phyloP scores from a whole-genome alignment of 2,113 vertebrate species.

The Gobio gobio region DNA sequence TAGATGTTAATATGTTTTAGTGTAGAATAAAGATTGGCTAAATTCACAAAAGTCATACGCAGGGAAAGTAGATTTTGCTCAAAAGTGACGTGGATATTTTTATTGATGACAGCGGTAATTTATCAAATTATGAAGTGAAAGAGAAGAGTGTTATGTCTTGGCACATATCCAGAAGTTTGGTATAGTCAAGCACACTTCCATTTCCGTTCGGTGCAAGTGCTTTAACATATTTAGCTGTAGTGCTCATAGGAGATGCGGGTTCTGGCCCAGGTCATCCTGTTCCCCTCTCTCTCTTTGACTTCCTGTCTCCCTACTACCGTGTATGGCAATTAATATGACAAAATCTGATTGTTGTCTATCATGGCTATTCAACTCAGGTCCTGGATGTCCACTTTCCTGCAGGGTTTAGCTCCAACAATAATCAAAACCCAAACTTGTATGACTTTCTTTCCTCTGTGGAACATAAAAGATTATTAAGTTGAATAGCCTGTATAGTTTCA shows the following conservation, averaged over 20 bases:
- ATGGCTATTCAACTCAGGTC: neutral
- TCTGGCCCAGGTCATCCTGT: neutral
- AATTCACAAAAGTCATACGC: neutral
- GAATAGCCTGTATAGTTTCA: neutral
- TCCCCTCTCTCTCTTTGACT: neutral
- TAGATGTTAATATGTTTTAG: no score
- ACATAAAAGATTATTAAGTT: neutral
- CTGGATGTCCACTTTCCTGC: neutral
- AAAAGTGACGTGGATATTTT: constrained; percentile 1
- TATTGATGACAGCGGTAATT: neutral
- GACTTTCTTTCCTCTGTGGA: neutral
- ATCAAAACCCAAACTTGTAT: neutral
- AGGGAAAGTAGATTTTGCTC: neutral
- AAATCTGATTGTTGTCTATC: neutral
- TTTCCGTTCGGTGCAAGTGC: neutral
- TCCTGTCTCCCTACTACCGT: neutral
- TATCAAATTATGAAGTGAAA: constrained; percentile 7
- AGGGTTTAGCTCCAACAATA: neutral
- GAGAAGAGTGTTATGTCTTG: neutral
- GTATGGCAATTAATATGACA: neutral
- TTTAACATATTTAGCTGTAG: neutral
- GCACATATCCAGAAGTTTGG: neutral
- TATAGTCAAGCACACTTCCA: neutral
- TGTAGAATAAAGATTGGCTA: neutral
- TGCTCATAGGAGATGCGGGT: neutral